Evolutionary conservation across 2,113 vertebrate species (phyloP).

Genomic region (Mobula hypostoma): DNA sequence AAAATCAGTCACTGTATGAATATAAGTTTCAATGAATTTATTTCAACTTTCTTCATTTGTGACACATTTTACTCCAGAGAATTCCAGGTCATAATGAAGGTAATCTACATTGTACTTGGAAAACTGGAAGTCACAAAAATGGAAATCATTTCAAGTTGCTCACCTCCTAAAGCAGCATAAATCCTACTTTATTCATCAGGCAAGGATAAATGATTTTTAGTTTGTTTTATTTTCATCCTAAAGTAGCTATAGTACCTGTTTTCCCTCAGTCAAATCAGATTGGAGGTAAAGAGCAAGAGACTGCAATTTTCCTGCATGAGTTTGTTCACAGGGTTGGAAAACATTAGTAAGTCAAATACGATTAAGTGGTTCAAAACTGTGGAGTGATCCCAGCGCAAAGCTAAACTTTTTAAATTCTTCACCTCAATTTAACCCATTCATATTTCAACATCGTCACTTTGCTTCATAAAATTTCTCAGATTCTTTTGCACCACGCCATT

Average conservation of each 20-base stretch:
- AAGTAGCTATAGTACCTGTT: neutral
- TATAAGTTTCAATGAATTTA: neutral
- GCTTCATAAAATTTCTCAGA: too few relatives aligned
- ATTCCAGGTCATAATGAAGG: neutral
- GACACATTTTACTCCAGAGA: neutral
- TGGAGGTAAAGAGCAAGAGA: neutral
- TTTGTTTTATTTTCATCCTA: neutral
- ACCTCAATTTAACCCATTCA: neutral
- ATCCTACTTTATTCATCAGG: neutral
- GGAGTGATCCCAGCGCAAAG: neutral
- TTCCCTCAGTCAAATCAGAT: neutral
- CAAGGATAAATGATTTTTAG: neutral
- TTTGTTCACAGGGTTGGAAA: neutral
- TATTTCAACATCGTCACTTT: neutral
- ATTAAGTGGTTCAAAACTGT: neutral
- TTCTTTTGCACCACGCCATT: neutral
- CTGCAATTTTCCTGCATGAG: too few relatives aligned
- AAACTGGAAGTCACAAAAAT: neutral
- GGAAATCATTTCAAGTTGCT: neutral
- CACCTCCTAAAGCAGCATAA: neutral
- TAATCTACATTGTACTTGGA: neutral
- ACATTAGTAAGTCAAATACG: neutral
- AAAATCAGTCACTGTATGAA: neutral
- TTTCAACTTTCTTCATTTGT: neutral
- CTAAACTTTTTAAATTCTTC: neutral